Evolutionary conservation across 37 sponge, comb jelly and placozoan genomes (phyloP).

Genomic region (Tethya wilhelma): DNA sequence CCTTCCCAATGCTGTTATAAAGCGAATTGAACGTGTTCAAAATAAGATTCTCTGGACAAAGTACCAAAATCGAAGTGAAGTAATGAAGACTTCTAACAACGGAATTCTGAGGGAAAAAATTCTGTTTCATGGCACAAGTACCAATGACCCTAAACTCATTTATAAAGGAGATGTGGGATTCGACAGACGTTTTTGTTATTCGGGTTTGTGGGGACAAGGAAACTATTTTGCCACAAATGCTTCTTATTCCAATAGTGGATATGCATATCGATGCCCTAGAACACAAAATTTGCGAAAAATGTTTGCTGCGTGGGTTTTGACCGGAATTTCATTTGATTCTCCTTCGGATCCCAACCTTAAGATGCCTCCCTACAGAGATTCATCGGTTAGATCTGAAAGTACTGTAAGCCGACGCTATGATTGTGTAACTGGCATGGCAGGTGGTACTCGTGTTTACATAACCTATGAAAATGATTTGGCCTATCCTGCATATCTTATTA

Average conservation of each 20-base stretch:
- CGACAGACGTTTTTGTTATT: slow-evolving; percentile 52
- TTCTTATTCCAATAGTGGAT: slow-evolving; percentile 45
- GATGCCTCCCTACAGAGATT: slow-evolving; percentile 30
- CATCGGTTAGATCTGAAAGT: background rate
- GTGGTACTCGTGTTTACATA: slow-evolving; percentile 67
- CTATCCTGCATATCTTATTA: slow-evolving; percentile 71
- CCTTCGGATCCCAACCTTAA: slow-evolving; percentile 13
- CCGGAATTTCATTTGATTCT: slow-evolving; percentile 31
- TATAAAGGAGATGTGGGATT: slow-evolving; percentile 59
- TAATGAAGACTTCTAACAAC: slow-evolving; percentile 13
- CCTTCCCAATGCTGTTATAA: slow-evolving; percentile 27
- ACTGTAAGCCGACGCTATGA: slow-evolving; percentile 48
- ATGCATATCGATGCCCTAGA: slow-evolving; percentile 39
- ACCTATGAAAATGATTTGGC: slow-evolving; percentile 68
- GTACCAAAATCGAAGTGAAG: slow-evolving; percentile 26
- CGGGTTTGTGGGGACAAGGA: slow-evolving; percentile 73
- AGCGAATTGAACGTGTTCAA: slow-evolving; percentile 59
- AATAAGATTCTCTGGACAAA: slow-evolving; percentile 61
- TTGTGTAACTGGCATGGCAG: slow-evolving; percentile 51
- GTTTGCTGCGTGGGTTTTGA: slow-evolving; percentile 62
- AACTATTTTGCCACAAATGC: slow-evolving; percentile 80
- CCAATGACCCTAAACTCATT: slow-evolving; percentile 41
- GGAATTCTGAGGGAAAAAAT: slow-evolving; percentile 4
- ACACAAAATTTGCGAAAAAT: slow-evolving; percentile 13
- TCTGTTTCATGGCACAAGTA: slow-evolving; percentile 64